These are phyloP conservation scores for Timema podura DNA, from an alignment of 2,888 invertebrate species.

Conservation along the genomic window DNA sequence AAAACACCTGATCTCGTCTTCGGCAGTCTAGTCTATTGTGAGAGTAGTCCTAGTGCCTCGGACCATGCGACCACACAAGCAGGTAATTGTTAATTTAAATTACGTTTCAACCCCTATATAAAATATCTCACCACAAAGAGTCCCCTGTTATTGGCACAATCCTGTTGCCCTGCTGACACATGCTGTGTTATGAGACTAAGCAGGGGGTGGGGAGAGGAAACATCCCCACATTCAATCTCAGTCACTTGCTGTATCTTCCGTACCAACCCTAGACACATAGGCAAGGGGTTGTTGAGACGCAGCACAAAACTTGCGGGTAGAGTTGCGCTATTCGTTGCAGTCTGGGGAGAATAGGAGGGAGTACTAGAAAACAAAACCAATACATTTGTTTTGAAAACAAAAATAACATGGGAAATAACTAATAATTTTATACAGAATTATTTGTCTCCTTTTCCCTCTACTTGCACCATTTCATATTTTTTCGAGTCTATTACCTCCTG, in stretches of 20 bases:
- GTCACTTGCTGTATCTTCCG: constrained; percentile 61
- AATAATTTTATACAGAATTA: too few species aligned
- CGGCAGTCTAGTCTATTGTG: too few species aligned
- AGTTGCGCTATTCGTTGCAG: constrained; percentile 79
- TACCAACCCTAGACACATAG: constrained; percentile 74
- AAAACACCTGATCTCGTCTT: too few species aligned
- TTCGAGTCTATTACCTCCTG: not conserved
- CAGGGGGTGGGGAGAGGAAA: constrained; percentile 58
- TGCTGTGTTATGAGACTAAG: constrained; percentile 75
- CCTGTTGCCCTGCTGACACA: constrained; percentile 68
- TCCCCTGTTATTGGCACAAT: constrained; percentile 69
- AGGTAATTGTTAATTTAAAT: not conserved
- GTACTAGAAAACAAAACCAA: too few species aligned
- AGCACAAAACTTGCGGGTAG: constrained; percentile 88
- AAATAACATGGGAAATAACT: too few species aligned
- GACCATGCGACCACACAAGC: too few species aligned
- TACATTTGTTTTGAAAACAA: too few species aligned
- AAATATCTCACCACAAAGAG: constrained; percentile 73
- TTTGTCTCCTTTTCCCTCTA: too few species aligned
- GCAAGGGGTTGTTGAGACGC: constrained; percentile 77
- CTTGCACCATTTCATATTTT: not conserved
- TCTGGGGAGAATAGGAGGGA: constrained; percentile 76
- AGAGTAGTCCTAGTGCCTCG: too few species aligned
- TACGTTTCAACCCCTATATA: not conserved
- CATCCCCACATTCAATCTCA: constrained; percentile 55